phyloP scores from a whole-genome alignment of 2,797 vertebrate genomes.

The Channa striata region DNA sequence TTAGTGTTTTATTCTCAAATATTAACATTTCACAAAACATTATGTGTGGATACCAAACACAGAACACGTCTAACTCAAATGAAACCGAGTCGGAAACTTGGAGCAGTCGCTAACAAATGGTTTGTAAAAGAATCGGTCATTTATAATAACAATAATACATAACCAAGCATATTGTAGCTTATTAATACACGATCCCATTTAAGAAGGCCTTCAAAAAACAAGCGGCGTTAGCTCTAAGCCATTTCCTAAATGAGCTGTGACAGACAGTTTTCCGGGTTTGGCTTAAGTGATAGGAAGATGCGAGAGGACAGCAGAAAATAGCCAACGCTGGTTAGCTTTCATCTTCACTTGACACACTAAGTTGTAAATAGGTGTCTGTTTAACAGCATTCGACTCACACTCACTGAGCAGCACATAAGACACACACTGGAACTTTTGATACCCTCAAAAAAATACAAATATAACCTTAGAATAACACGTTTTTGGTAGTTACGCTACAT shows the following conservation, averaged over 20 bases:
- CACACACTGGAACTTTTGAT: neutral
- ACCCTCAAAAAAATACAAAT: neutral
- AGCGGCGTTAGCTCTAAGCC: neutral
- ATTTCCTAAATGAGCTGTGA: constrained; percentile 36
- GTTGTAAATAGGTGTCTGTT: neutral
- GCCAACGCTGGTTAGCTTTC: constrained; percentile 51
- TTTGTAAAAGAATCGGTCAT: neutral
- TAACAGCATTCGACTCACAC: neutral
- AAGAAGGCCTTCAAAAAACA: neutral
- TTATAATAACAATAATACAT: neutral
- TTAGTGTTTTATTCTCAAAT: neutral
- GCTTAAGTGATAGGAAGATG: constrained; percentile 69
- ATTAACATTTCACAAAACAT: neutral
- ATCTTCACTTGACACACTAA: constrained; percentile 1
- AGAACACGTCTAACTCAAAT: neutral
- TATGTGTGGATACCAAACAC: neutral
- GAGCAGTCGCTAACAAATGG: neutral
- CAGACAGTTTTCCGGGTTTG: constrained; percentile 78
- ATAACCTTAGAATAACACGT: neutral
- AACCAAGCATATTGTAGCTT: rapidly evolving
- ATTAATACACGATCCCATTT: neutral
- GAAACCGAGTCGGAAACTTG: neutral
- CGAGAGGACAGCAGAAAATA: constrained; percentile 63
- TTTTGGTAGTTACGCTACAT: constrained; percentile 31
- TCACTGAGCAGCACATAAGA: neutral